Percentiles rank a stretch among this genome's conserved stretches.
These are phyloP conservation scores for Caligus rogercresseyi DNA, from an alignment of 1,140 invertebrate genomes.

Conservation along the genomic window DNA sequence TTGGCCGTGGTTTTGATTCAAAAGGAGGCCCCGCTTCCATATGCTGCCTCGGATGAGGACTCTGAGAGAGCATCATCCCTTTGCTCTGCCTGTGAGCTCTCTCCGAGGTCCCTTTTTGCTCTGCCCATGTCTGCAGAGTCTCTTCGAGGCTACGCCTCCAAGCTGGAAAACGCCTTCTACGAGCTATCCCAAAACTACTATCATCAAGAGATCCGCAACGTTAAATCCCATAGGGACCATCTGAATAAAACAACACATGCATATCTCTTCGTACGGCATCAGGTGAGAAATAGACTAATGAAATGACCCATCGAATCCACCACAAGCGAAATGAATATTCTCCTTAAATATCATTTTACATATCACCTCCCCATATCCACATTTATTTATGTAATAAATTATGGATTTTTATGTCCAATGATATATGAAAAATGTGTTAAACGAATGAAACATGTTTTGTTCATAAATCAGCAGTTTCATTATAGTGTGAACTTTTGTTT, in stretches of 20 bases:
- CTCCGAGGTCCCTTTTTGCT: slow-evolving; percentile 76
- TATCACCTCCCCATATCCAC: no score
- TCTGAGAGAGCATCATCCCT: slow-evolving; percentile 70
- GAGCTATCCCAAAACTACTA: slow-evolving; percentile 85
- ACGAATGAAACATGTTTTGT: no score
- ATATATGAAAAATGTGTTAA: no score
- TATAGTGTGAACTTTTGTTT: no score
- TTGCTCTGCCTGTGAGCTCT: slow-evolving; percentile 73
- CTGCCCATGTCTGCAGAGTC: slow-evolving; percentile 47
- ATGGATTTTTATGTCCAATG: no score
- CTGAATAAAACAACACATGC: slow-evolving; percentile 80
- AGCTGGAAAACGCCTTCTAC: slow-evolving; percentile 78
- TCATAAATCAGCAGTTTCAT: no score
- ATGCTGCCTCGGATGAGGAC: slow-evolving; percentile 52
- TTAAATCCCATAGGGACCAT: slow-evolving; percentile 73
- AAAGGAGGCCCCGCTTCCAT: slow-evolving; percentile 45
- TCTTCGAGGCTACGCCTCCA: slow-evolving; percentile 25
- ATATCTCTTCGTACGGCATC: slow-evolving; percentile 78
- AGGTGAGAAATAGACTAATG: no score
- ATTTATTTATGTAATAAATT: no score
- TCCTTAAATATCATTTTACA: no score
- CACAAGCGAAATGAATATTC: no score
- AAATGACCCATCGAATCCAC: no score
- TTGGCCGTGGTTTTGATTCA: slow-evolving; percentile 77
- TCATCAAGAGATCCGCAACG: slow-evolving; percentile 44